Base-by-base conservation (phyloP, 2,113 vertebrate genomes). In the Tenebrosternarchus preto region DNA sequence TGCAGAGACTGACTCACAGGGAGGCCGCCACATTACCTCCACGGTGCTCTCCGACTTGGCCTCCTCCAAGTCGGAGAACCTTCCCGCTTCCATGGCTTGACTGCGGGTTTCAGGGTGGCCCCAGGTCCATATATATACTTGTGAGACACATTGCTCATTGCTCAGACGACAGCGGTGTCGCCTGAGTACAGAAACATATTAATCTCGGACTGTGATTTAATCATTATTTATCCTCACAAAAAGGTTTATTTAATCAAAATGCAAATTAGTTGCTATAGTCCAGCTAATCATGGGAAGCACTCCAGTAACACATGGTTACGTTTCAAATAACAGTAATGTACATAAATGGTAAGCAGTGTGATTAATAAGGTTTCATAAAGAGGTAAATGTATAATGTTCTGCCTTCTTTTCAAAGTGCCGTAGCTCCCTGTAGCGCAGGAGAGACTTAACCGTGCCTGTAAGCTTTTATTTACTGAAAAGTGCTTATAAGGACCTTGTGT, bases 201-300 rank as follows among this genome's bases (percentile, higher is more conserved):
- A 72, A 72, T 72, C 68, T 15, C 24, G 24, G 57, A 20, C 36
- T 59, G 33, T 36, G 24, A 46, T 66, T 25, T 43, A 39, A 77
- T 82, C 68, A 77, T 36, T 24, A 53, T 77, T 43, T 64, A 66
- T 64, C 43, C 71, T 63, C 70, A 82, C 70, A 72, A 82, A 50
- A 77, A 71, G 68, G 57, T 63, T 82, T 31, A 71, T 72, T 73
- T 67, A 82, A 82, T 82, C 63, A 82, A 66, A 82, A 82, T 82
- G 80, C 75, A 77, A 77, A 82, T 71, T n/a, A 50, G 31, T 46
- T 74, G 77, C 61, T 77, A 75, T 39, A n/a, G 67, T 73, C 46
- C 22, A 19, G 75, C 59, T 57, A 76, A 72, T 63, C 67, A 50
- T 29, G 66, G 55, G 22, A 16, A 70, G 15, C 56, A n/a, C 43